phyloP scores from a whole-genome alignment of 2,113 vertebrate genomes.

The Prionailurus bengalensis region DNA sequence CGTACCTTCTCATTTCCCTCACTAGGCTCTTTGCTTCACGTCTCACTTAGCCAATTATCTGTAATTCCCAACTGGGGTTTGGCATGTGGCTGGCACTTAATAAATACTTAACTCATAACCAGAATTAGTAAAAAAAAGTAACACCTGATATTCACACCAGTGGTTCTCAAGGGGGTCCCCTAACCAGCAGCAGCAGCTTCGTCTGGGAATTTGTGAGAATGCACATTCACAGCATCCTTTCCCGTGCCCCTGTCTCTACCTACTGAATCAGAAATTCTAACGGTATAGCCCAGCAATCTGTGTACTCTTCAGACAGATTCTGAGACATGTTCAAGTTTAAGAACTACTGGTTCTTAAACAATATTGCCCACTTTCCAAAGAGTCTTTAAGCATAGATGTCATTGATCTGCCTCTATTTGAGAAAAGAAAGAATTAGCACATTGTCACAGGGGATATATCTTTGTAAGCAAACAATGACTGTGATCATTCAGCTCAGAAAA shows the following conservation, averaged over 20 bases:
- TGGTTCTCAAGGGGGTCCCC: background rate
- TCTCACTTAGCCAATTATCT: background rate
- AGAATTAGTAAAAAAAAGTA: slow-evolving; percentile 14
- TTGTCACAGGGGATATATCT: background rate
- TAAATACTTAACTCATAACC: background rate
- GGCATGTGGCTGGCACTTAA: background rate
- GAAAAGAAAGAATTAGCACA: background rate
- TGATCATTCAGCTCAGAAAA: background rate
- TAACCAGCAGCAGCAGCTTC: background rate
- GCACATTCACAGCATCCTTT: background rate
- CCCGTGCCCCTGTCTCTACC: background rate
- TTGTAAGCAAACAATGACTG: background rate
- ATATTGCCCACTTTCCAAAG: background rate
- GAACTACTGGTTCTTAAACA: background rate
- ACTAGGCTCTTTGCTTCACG: background rate
- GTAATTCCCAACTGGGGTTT: background rate
- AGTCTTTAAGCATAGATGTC: background rate
- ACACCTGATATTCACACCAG: background rate
- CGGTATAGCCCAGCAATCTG: background rate
- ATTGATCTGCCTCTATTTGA: background rate
- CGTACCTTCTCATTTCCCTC: background rate
- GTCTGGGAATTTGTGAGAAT: background rate
- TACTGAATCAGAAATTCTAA: background rate
- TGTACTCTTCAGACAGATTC: background rate
- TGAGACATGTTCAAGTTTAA: background rate